Evolutionary conservation across 1,140 invertebrate species (phyloP), one percentile per base, ranked within the genome.

Genomic region (Macrotrachela quadricornifera): DNA sequence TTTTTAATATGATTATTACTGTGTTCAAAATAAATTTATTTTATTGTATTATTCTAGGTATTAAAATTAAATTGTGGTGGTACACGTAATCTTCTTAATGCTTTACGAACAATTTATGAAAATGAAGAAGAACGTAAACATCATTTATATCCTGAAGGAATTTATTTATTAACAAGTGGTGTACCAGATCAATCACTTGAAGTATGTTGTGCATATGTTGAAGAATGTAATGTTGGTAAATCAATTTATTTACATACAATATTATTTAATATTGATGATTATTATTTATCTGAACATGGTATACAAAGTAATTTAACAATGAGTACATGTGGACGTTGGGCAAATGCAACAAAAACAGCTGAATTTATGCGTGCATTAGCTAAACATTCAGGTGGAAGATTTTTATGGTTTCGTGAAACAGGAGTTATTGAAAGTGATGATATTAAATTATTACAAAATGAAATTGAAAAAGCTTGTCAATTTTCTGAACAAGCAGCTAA

Each of bases 351-450:
- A 1, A 60, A 62, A 41, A 70, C 68, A 15, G 63, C 67, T 1
- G 67, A 70, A 51, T 61, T 61, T 49, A 57, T 69, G 17, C 56
- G 67, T 15, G 64, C 62, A 39, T 58, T 70, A 15, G 41, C 48
- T 14, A 42, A 51, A 51, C 37, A 46, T 12, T 62, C 61, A 56
- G 59, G 58, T 10, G 69, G 69, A 12, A 57, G 68, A 38, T 71
- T 71, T 54, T 66, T 68, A 57, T 71, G 69, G 69, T 68, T 71
- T 50, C 62, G 68, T 57, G 69, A 71, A 57, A 69, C 67, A 56
- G 69, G 69, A 67, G 68, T 69, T 42, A 70, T 69, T 52, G 68
- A 70, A 52, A 69, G 63, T 64, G 68, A 70, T 62, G 68, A 70
- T 50, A 67, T 71, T 42, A 63, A 65, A 44, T 46, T 58, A 43